These are phyloP conservation scores for Anolis sagrei DNA, from an alignment of 2,113 vertebrate genomes.

Conservation along the genomic window DNA sequence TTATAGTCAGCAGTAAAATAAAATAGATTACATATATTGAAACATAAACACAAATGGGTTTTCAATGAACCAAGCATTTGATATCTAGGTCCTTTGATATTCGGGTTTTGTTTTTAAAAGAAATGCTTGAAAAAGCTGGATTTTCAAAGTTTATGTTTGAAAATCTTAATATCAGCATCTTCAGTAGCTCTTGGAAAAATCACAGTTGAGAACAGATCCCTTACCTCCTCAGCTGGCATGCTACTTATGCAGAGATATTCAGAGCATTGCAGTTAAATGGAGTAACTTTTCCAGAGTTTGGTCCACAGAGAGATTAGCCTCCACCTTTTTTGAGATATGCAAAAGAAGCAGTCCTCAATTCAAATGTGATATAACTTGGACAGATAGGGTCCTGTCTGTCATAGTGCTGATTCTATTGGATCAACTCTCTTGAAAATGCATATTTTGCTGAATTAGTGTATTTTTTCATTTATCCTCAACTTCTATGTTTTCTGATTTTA, in stretches of 20 bases:
- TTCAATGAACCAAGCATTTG: constrained; percentile 29
- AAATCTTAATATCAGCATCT: not conserved
- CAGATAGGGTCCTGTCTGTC: not conserved
- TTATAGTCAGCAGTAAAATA: not conserved
- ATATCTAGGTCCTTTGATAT: not conserved
- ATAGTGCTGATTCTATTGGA: not conserved
- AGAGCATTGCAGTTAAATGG: too few species aligned
- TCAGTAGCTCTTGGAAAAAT: not conserved
- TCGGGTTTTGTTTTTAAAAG: constrained; percentile 30
- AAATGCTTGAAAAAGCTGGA: constrained; percentile 24
- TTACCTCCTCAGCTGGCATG: too few species aligned
- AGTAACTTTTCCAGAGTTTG: too few species aligned
- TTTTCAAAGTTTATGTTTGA: not conserved
- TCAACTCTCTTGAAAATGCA: not conserved
- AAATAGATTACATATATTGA: not conserved
- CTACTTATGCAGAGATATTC: too few species aligned
- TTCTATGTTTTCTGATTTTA: not conserved
- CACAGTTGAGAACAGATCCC: too few species aligned
- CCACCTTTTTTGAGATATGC: not conserved
- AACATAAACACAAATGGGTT: constrained; percentile 9
- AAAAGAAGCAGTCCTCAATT: not conserved
- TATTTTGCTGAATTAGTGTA: not conserved
- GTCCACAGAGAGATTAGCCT: too few species aligned
- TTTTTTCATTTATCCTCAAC: not conserved
- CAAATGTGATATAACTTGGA: not conserved